Evolutionary conservation across 64 coral and sea anemone genomes (phyloP).

Genomic region (Actinia equina): DNA sequence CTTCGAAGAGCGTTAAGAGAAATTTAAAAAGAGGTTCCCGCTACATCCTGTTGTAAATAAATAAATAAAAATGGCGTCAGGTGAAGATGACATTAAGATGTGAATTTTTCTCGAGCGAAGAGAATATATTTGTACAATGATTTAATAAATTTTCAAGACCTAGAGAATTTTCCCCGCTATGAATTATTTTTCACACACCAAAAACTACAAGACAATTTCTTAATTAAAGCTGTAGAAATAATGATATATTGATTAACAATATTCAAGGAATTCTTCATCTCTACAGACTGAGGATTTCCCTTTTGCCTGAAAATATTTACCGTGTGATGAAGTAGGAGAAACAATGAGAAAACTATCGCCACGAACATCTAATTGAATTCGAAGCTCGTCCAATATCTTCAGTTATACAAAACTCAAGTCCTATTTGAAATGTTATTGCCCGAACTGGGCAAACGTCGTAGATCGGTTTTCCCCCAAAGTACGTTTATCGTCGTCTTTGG

Average conservation of each 20-base stretch:
- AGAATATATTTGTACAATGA: neutral
- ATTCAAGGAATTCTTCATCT: neutral
- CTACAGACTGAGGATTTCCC: neutral
- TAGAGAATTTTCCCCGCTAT: neutral
- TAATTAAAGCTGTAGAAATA: neutral
- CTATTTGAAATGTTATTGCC: neutral
- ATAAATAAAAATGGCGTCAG: neutral
- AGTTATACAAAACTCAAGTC: neutral
- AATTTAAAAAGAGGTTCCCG: neutral
- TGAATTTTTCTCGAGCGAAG: neutral
- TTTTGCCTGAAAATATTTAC: neutral
- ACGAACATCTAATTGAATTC: slow-evolving; percentile 23
- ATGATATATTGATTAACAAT: neutral
- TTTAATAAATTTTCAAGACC: neutral
- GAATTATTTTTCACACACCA: neutral
- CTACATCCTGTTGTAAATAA: too few relatives aligned
- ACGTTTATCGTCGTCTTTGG: neutral
- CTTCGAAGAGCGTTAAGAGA: neutral
- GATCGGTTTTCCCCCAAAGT: neutral
- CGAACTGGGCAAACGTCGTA: neutral
- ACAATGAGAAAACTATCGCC: slow-evolving; percentile 9
- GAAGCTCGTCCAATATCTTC: slow-evolving; percentile 19
- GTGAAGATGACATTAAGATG: neutral
- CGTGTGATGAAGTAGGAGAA: slow-evolving; percentile 14
- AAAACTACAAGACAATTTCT: neutral